These are phyloP conservation scores for Platycheirus albimanus DNA, from an alignment of 2,888 invertebrate species.

Conservation along the genomic window DNA sequence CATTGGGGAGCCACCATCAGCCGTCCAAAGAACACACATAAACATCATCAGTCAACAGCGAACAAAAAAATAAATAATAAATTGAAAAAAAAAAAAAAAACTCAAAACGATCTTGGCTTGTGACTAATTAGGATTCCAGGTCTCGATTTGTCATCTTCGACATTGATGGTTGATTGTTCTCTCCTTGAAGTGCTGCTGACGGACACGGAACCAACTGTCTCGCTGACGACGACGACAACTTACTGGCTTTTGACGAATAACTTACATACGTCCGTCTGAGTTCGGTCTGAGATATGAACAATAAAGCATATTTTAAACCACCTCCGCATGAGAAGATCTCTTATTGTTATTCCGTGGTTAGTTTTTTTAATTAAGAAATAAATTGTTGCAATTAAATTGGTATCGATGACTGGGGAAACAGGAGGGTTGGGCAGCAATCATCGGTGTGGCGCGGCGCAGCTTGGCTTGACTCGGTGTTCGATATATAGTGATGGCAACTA, in stretches of 20 bases:
- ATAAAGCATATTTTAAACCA: slow-evolving; percentile 52
- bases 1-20: slow-evolving; percentile 46
- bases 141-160: slow-evolving; percentile 74
- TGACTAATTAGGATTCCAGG: slow-evolving; percentile 73
- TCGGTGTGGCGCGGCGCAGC: no score
- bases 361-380: slow-evolving; percentile 33
- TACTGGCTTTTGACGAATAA: slow-evolving; percentile 8
- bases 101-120: slow-evolving; percentile 24
- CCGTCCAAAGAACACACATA: slow-evolving; percentile 38
- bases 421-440: background rate
- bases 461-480: background rate
- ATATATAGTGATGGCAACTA: slow-evolving; percentile 28
- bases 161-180: slow-evolving; percentile 73
- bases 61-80: background rate
- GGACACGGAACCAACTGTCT: slow-evolving; percentile 71
- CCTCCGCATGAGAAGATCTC: slow-evolving; percentile 24
- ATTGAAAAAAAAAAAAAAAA: slow-evolving; percentile 17
- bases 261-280: slow-evolving; percentile 15
- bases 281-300: slow-evolving; percentile 27
- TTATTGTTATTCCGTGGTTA: slow-evolving; percentile 36
- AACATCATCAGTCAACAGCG: slow-evolving; percentile 17
- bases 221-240: slow-evolving; percentile 15
- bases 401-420: background rate
- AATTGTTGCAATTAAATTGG: slow-evolving; percentile 53
- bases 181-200: slow-evolving; percentile 70